phyloP scores from a whole-genome alignment of 2,113 vertebrate genomes.

The Chloropsis hardwickii region DNA sequence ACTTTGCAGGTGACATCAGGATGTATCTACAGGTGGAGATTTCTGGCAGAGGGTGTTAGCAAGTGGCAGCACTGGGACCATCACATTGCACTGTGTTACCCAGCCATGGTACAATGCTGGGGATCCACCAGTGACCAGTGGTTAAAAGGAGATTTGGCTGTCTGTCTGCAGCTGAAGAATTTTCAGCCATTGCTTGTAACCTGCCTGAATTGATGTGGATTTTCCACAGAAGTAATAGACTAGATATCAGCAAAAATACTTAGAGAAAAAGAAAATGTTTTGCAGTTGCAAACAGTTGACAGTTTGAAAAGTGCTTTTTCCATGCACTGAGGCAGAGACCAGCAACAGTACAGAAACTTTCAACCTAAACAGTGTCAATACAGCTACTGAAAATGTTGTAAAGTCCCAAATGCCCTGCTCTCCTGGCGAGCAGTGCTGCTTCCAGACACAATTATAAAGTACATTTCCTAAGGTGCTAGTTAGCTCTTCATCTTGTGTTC shows the following conservation, averaged over 20 bases:
- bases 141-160: neutral
- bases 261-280: neutral
- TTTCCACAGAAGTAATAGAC: neutral
- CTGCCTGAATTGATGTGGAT: neutral
- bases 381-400: neutral
- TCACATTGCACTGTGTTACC: neutral
- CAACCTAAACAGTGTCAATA: neutral
- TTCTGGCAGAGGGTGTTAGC: neutral
- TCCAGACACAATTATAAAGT: neutral
- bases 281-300: neutral
- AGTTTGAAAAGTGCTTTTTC: neutral
- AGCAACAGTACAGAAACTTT: neutral
- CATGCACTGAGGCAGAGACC: neutral
- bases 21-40: neutral
- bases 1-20: neutral
- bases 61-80: neutral
- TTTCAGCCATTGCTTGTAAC: neutral
- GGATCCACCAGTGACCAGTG: neutral
- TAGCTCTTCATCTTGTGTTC: neutral
- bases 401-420: neutral
- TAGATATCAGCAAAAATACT: neutral
- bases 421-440: neutral
- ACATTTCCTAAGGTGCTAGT: neutral
- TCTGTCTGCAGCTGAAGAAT: neutral
- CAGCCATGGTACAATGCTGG: neutral